Conservation (phyloP, 2,797 vertebrate genomes). For the Enteromius viviparus region DNA sequence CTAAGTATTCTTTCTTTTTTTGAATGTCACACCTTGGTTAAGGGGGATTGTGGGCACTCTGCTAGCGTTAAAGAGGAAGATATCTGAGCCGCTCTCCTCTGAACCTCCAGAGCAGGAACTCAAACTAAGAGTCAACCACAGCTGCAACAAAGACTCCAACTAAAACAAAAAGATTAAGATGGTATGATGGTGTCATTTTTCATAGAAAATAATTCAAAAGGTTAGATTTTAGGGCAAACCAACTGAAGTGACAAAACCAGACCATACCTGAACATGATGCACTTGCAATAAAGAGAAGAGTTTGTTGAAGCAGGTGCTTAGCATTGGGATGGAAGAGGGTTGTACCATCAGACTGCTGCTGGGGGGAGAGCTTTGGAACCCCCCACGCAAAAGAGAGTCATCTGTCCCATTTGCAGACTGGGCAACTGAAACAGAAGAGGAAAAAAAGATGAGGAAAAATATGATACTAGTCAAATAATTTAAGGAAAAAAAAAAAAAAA, state of each 20-base stretch:
- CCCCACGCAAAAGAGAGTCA: constrained; percentile 87
- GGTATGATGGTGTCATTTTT: not conserved
- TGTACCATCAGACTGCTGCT: constrained; percentile 83
- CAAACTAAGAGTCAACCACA: constrained; percentile 97
- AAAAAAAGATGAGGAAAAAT: not conserved
- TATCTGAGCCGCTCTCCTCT: constrained; percentile 91
- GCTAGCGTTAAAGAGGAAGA: constrained; percentile 96
- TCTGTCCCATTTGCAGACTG: constrained; percentile 93
- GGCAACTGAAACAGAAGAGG: constrained; percentile 76
- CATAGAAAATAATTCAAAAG: not conserved
- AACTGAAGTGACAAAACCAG: not conserved
- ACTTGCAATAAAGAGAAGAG: constrained; percentile 98
- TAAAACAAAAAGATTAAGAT: constrained; percentile 59
- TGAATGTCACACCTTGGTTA: constrained; percentile 88
- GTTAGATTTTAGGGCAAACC: not conserved
- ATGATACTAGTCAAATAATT: not conserved
- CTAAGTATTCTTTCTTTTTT: not conserved
- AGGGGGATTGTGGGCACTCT: constrained; percentile 93
- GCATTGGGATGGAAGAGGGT: constrained; percentile 93
- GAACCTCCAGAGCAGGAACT: constrained; percentile 88
- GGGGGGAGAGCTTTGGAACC: constrained; percentile 85
- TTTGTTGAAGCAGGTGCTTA: constrained; percentile 97
- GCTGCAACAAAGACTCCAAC: constrained; percentile 95
- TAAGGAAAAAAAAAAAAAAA: too few species aligned
- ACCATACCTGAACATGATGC: constrained; percentile 95